Base-by-base conservation (phyloP, 2,888 invertebrate species). In the Nematopogon swammerdamellus region DNA sequence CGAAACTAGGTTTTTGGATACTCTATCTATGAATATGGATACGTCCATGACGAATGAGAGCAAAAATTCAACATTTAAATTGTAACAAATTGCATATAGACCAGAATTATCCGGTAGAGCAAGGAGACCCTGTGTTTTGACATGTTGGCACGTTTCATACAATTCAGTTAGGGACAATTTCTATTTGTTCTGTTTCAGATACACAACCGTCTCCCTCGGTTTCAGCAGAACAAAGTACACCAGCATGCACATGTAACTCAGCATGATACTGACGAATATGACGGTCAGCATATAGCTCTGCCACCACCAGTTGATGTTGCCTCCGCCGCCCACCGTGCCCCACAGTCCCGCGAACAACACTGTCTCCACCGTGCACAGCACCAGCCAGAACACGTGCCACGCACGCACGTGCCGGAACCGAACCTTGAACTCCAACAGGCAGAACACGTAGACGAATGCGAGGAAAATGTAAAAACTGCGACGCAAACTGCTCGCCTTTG, bases 351-450 rank as follows among this genome's bases (percentile, higher is more conserved):
- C 85, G 72, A 91, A 85, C 17, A 82, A 59, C 45, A 86, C 70
- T 59, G 87, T 89, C 68, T 92, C 88, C 20, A 76, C 56, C 52
- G 86, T 82, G 45, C 86, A 83, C 45, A 89, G 72, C 48, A 82
- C 63, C 59, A 88, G 84, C 72, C 87, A 92, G 48, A 84, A 81
- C 54, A 82, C 70, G 58, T 89, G 85, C 82, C 90, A 88, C 49
- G 85, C 75, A 3, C 86, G 83, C 18, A 88, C 83, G 60, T 87
- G 85, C 55, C 85, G 86, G 63, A 91, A 91, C 65, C 86, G 86
- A 50, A 91, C 83, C 63, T 89, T 87, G 59, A 91, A 90, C 69
- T 92, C 92, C 61, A 92, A 85, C 45, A 91, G 73, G 60, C 88
- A 87, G 63, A 91, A 87, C 49, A 90, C 77, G 60, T 88, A 91